A percentile compares a stretch with the other conserved stretches of the same genome.
Conservation (phyloP, 2,888 invertebrate species). For the Pimpla rufipes region DNA sequence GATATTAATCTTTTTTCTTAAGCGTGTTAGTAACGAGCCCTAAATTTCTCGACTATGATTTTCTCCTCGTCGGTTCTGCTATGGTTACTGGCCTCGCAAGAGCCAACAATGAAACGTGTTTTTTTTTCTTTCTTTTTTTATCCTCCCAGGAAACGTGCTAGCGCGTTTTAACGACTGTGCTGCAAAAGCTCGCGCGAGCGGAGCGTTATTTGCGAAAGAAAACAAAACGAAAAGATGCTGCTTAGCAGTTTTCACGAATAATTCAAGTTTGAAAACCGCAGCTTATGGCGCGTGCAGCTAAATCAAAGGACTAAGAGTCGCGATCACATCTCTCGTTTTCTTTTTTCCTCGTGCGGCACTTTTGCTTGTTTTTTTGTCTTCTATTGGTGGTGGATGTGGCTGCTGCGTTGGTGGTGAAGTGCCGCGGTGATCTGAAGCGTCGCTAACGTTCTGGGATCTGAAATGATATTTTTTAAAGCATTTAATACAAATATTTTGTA, state of each 20-base stretch:
- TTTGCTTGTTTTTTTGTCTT: constrained; percentile 1
- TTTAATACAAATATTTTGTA: not conserved
- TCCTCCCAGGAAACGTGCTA: not conserved
- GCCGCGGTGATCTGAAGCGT: constrained; percentile 22
- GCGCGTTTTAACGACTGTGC: not conserved
- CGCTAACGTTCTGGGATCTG: constrained; percentile 23
- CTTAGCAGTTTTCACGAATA: constrained; percentile 71
- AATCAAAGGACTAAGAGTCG: constrained; percentile 67
- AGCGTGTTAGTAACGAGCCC: constrained; percentile 81
- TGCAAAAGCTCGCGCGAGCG: not conserved
- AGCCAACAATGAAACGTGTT: constrained; percentile 33
- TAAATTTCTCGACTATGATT: constrained; percentile 81
- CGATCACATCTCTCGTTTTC: constrained; percentile 33
- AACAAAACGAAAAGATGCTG: constrained; percentile 65
- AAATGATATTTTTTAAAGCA: constrained; percentile 1
- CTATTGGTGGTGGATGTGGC: constrained; percentile 1
- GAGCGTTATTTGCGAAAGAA: constrained; percentile 28
- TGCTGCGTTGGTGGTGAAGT: constrained; percentile 17
- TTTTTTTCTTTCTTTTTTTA: not conserved
- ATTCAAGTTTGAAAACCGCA: constrained; percentile 70
- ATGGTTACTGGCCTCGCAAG: constrained; percentile 53
- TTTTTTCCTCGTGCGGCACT: not conserved
- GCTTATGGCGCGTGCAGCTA: constrained; percentile 74
- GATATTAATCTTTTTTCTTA: constrained; percentile 65
- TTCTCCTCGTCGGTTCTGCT: constrained; percentile 64